Evolutionary conservation across 2,113 vertebrate species (phyloP), one percentile per base, ranked within the genome.

Genomic region (Gymnobelideus leadbeateri): DNA sequence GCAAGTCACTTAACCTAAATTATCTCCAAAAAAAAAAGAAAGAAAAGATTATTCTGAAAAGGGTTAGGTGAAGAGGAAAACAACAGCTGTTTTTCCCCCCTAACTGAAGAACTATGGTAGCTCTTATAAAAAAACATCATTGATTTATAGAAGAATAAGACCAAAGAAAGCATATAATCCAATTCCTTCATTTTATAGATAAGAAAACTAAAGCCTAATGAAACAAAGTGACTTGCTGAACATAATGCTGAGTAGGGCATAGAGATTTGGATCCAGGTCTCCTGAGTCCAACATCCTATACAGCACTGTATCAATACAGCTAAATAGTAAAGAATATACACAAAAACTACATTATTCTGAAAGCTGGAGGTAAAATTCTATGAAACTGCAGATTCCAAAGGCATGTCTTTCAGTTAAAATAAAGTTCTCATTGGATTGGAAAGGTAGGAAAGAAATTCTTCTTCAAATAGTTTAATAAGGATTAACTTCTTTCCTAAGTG

Each of bases 381-480:
- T 77, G 43, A 94, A 90, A 19, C 52, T 91, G 19, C 8, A 92
- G 54, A 92, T 77, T 68, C 3, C 31, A 91, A 43, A 50, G 92
- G 52, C 14, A 68, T 96, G 92, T 19, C 68, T 96, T 96, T 26
- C 92, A 95, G 93, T 95, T 4, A 91, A 24, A 91, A 54, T 89
- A 97, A 55, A 51, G 37, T 4, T 49, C 51, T 90, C 90, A 90
- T 91, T 96, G 91, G 97, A 98, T 97, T 0, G 95, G 24, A 89
- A 0, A 94, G 14, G 3, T 94, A n/a, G 50, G 2, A 5, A 95
- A 96, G 91, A 47, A 25, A 95, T 96, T 94, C 84, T 91, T 23
- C 91, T 89, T 91, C 90, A 97, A 53, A 11, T 24, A 94, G 55
- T 5, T 91, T 24, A 93, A 90, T 8, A 47, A 68, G n/a, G 55